Base-by-base conservation (phyloP, 2,888 invertebrate genomes). In the Parnassius apollo region DNA sequence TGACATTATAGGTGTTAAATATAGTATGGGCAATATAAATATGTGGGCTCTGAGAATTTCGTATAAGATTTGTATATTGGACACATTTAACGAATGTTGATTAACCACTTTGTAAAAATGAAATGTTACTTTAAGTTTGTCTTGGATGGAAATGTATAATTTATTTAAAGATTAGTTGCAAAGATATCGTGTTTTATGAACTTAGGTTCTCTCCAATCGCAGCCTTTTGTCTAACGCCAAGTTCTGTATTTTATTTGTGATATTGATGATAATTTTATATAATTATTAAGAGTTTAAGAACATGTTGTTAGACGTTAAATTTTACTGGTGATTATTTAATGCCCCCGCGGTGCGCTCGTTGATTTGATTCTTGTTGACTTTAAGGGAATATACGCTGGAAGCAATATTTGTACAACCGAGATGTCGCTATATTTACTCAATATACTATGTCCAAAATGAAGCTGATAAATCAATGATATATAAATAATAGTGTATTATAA, bases 261-360 rank as follows among this genome's bases (percentile, higher is more conserved):
- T 90, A 91, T 88, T 86, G 84, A 85, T 82, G 81, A 85, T 88
- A 86, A 87, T 88, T 89, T 89, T 89, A 83, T 87, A 81, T 84
- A 81, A 83, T 76, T 72, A 75, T 80, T 87, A 87, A 90, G 88
- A 88, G 86, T 90, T 86, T 88, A 88, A 84, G 77, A 80, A 80
- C 76, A 78, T 82, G 86, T 88, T 89, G 82, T 85, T 83, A 83
- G 77, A 81, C 71, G 80, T 83, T 79, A 87, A 86, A 89, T 86
- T 85, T 80, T 82, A 83, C 82, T 79, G 83, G 82, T 83, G 81
- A 83, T 86, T 82, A 80, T 80, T 83, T 81, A 70, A 75, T 67
- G 70, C 75, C 79, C 80, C 75, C 75, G 74, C 71, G 77, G 77
- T 75, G 75, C 74, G 75, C 73, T 78, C 74, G 74, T 78, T 75